Evolutionary conservation across 1,140 invertebrate genomes (phyloP).

Genomic region (Zaprionus capensis): DNA sequence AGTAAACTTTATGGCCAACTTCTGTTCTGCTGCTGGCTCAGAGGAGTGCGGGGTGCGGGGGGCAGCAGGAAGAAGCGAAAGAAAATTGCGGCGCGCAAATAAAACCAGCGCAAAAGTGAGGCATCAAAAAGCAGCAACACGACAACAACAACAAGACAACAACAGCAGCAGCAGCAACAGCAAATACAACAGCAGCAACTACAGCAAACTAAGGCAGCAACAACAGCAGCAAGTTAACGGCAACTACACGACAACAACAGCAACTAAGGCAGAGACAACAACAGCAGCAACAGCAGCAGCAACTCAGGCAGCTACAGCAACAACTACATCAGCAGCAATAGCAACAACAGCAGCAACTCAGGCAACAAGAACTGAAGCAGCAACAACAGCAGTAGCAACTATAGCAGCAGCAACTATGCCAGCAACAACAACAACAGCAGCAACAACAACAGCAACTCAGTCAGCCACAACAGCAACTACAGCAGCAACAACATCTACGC

Average conservation of each 20-base stretch:
- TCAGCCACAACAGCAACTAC: constrained; percentile 48
- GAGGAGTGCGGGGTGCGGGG: neutral
- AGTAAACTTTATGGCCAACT: constrained; percentile 78
- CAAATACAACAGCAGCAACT: constrained; percentile 30
- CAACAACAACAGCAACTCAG: constrained; percentile 61
- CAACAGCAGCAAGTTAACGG: neutral
- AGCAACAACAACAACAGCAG: constrained; percentile 27
- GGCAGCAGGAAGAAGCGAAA: constrained; percentile 27
- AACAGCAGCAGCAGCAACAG: constrained; percentile 42
- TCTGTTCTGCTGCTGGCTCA: neutral
- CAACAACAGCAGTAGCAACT: constrained; percentile 37
- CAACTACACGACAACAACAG: neutral
- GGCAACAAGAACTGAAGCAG: constrained; percentile 42
- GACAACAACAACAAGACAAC: constrained; percentile 63
- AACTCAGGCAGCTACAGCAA: constrained; percentile 44
- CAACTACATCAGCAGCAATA: constrained; percentile 19
- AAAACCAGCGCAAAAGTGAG: constrained; percentile 74
- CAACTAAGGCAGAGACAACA: neutral
- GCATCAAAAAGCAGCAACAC: constrained; percentile 71
- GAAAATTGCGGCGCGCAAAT: constrained; percentile 75
- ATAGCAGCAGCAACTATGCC: constrained; percentile 28
- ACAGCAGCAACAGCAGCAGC: constrained; percentile 39
- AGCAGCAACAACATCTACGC: constrained; percentile 39
- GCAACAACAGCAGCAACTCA: constrained; percentile 63
- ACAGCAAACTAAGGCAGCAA: constrained; percentile 6